These are phyloP conservation scores for Neoaliturus tenellus DNA, from an alignment of 2,888 invertebrate genomes.

Conservation along the genomic window DNA sequence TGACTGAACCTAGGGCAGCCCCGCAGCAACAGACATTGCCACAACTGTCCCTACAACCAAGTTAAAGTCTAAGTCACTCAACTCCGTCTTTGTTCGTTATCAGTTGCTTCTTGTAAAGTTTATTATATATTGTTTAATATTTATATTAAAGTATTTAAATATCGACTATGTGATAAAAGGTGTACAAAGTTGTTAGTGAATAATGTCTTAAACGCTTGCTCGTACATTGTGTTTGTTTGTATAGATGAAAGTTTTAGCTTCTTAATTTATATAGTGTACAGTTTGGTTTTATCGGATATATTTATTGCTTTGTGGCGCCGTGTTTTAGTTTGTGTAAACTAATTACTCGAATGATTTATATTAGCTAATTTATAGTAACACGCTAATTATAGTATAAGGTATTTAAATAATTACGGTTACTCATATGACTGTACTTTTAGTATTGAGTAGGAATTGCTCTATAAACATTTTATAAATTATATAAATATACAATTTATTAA, in stretches of 20 bases:
- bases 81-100: conserved; percentile 41
- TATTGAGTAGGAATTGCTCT: too few relatives aligned
- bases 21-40: conserved; percentile 26
- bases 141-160: conserved; percentile 27
- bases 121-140: conserved; percentile 31
- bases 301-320: not conserved
- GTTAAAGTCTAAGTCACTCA: conserved; percentile 57
- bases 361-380: not conserved
- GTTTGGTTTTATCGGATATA: not conserved
- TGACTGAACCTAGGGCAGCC: conserved; percentile 38
- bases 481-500: too few relatives aligned
- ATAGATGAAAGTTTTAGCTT: conserved; percentile 14
- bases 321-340: not conserved
- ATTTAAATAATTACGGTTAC: not conserved
- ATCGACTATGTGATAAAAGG: conserved; percentile 36
- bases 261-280: conserved; percentile 1
- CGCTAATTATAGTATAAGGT: not conserved
- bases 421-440: too few relatives aligned
- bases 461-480: too few relatives aligned
- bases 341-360: not conserved
- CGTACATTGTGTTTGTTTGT: conserved; percentile 26
- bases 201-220: conserved; percentile 42
- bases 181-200: conserved; percentile 47
- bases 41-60: conserved; percentile 55
- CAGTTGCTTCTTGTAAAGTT: conserved; percentile 49